phyloP scores from a whole-genome alignment of 2,888 invertebrate genomes.

The Maniola hyperantus region DNA sequence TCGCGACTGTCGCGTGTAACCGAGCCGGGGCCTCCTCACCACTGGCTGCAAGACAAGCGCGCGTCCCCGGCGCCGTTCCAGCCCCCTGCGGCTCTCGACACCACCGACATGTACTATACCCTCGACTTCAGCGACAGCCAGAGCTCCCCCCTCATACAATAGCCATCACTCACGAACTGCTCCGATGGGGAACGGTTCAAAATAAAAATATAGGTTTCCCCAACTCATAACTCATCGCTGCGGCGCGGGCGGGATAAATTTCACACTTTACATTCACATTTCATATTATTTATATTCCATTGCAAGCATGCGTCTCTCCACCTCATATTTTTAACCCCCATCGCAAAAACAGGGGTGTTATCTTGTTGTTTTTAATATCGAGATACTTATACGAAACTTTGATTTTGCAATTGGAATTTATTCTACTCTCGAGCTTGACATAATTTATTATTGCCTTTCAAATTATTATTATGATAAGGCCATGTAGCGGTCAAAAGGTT shows the following conservation, averaged over 20 bases:
- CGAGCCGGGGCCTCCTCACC: conserved; percentile 67
- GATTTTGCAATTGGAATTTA: no score
- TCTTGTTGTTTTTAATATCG: no score
- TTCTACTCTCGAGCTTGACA: no score
- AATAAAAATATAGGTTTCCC: conserved; percentile 63
- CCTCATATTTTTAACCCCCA: no score
- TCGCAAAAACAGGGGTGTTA: no score
- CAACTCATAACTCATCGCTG: neutral
- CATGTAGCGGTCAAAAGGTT: neutral
- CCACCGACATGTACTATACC: conserved; percentile 90
- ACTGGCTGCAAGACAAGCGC: conserved; percentile 84
- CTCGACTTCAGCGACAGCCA: conserved; percentile 90
- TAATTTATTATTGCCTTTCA: no score
- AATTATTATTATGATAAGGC: no score
- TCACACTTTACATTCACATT: no score
- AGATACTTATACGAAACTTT: no score
- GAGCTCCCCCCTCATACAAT: conserved; percentile 89
- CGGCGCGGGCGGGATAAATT: no score
- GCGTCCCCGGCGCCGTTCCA: conserved; percentile 52
- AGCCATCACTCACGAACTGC: conserved; percentile 77
- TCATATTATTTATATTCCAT: no score
- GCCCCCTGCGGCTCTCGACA: conserved; percentile 81
- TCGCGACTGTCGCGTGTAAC: conserved; percentile 77
- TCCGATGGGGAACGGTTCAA: conserved; percentile 78
- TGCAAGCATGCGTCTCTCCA: no score